A percentile compares a stretch with the other conserved stretches of the same genome.
Conservation (phyloP, 1,140 invertebrate genomes). For the Drosophila lacteicornis region DNA sequence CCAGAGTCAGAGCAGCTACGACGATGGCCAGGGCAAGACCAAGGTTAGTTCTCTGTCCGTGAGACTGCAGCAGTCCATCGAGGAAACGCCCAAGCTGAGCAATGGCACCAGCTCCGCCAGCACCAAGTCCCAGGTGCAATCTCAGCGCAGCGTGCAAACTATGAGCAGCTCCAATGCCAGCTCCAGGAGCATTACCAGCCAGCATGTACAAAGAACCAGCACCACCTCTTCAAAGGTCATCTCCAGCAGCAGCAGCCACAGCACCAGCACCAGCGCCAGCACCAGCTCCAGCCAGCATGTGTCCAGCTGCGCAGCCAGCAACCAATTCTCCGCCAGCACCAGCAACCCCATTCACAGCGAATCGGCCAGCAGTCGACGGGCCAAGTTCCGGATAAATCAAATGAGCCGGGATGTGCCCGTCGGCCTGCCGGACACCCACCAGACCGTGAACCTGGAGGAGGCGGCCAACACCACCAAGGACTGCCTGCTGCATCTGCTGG, state of each 20-base stretch:
- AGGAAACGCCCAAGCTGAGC: slow-evolving; percentile 78
- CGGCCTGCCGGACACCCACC: slow-evolving; percentile 86
- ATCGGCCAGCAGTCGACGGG: slow-evolving; percentile 82
- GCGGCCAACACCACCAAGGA: slow-evolving; percentile 90
- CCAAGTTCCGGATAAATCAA: slow-evolving; percentile 87
- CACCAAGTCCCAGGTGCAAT: slow-evolving; percentile 39
- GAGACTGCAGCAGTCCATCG: slow-evolving; percentile 78
- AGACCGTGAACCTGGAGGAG: slow-evolving; percentile 86
- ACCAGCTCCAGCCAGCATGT: slow-evolving; percentile 36
- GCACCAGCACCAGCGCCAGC: slow-evolving; percentile 55
- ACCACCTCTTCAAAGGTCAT: slow-evolving; percentile 65
- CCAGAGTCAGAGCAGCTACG: slow-evolving; percentile 34
- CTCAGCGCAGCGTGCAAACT: slow-evolving; percentile 51
- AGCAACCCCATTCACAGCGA: slow-evolving; percentile 40
- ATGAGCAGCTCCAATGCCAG: slow-evolving; percentile 54
- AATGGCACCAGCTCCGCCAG: slow-evolving; percentile 54
- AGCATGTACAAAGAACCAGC: slow-evolving; percentile 44
- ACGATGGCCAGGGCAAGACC: slow-evolving; percentile 48
- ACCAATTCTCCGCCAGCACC: slow-evolving; percentile 39
- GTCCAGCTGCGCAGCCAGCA: slow-evolving; percentile 4
- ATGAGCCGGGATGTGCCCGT: slow-evolving; percentile 88
- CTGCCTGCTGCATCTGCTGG: slow-evolving; percentile 89
- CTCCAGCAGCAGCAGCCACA: slow-evolving; percentile 25
- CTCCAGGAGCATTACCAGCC: slow-evolving; percentile 44
- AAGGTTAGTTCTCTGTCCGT: slow-evolving; percentile 70